phyloP scores from a whole-genome alignment of 2,888 invertebrate species.

The Drosophila prolongata region DNA sequence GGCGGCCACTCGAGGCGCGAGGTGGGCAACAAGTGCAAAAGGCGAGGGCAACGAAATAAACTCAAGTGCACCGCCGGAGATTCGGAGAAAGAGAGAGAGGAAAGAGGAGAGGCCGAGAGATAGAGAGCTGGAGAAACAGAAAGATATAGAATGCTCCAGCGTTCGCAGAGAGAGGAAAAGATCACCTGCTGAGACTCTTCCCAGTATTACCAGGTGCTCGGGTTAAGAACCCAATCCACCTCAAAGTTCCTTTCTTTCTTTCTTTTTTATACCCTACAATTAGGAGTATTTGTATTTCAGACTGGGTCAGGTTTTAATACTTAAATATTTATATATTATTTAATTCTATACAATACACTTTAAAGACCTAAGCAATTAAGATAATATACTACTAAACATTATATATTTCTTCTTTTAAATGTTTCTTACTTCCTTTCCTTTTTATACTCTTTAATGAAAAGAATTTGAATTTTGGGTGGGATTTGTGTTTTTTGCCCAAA shows the following conservation, averaged over 20 bases:
- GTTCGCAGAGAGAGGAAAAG: neutral
- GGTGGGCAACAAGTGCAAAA: constrained; percentile 64
- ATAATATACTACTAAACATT: too few species aligned
- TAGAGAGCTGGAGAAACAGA: constrained; percentile 12
- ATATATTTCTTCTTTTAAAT: too few species aligned
- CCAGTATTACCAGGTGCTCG: constrained; percentile 59
- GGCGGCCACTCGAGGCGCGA: constrained; percentile 23
- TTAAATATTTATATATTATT: too few species aligned
- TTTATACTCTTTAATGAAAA: too few species aligned
- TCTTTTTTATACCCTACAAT: constrained; percentile 8
- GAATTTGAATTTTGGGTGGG: too few species aligned
- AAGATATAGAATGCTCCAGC: neutral
- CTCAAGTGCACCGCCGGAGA: constrained; percentile 47
- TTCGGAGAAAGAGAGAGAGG: neutral
- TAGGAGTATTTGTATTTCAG: neutral
- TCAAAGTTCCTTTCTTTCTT: constrained; percentile 29
- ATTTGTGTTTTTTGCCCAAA: too few species aligned
- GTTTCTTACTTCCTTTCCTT: too few species aligned
- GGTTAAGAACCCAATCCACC: constrained; percentile 32
- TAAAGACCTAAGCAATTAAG: too few species aligned
- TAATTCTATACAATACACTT: too few species aligned
- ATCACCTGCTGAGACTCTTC: constrained; percentile 35
- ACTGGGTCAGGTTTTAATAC: too few species aligned
- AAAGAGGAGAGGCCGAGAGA: neutral
- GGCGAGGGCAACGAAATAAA: constrained; percentile 19